Evolutionary conservation across 2,888 invertebrate genomes (phyloP), one percentile per base, ranked within the genome.

Genomic region (Halictus ligatus): DNA sequence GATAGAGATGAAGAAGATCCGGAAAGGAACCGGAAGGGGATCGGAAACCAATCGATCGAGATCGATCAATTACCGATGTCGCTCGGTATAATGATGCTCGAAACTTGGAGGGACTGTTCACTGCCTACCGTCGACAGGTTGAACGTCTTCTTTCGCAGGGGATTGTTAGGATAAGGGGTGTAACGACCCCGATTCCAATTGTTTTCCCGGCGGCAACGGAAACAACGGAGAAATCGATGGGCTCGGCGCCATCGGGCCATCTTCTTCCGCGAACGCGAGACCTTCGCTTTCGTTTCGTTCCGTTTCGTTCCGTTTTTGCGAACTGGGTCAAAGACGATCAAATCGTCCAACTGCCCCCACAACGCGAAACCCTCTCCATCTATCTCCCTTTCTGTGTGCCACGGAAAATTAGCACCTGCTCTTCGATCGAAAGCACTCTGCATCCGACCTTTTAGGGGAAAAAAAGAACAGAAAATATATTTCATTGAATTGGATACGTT

Each of bases 241-340:
- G 73, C 29, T 72, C 69, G 91, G 88, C 89, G 91, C 90, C 92
- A 74, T 74, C 88, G 76, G 75, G 80, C 89, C 90, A 85, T 84
- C 83, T 85, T 88, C 64, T 77, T 79, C 77, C 78, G 43, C 58
- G 18, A 29, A 78, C 43, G 81, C 80, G 72, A 71, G 79, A 80
- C 54, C 64, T 81, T 78, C 77, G 80, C 80, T 75, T 82, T 72
- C 80, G 50, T 48, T 50, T 15, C 60, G 60, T 60, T 60, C 12
- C 58, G n/a, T 58, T n/a, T 0, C 8, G 58, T n/a, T n/a, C 1
- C 50, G 58, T 21, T 64, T 13, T 10, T 3, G 12, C 12, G 7
- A 85, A 84, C 8, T 86, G 35, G 86, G 86, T 86, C 82, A 80
- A 74, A 86, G 78, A 79, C 81, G 64, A 43, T 15, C 78, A 1